These are phyloP conservation scores for Aphis craccivora DNA, from an alignment of 1,140 invertebrate species.

Conservation along the genomic window DNA sequence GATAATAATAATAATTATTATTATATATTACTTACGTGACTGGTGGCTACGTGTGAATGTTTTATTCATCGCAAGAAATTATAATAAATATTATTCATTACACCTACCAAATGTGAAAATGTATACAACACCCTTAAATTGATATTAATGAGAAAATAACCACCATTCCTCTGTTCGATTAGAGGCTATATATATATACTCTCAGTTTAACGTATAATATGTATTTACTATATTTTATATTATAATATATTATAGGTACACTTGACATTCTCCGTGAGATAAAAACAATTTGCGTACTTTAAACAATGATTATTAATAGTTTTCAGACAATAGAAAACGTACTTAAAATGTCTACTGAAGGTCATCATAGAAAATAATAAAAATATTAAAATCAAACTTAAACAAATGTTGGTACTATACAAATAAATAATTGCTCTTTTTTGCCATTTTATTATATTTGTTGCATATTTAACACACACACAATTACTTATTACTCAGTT, in stretches of 20 bases:
- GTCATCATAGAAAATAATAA: background rate
- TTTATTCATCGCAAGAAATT: constrained; percentile 29
- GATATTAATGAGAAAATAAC: background rate
- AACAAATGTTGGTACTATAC: background rate
- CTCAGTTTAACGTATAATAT: background rate
- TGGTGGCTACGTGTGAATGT: constrained; percentile 31
- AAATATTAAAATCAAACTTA: constrained; percentile 3
- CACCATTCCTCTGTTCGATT: background rate
- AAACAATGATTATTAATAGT: background rate
- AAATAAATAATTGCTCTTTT: background rate
- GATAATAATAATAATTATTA: background rate
- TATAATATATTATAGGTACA: background rate
- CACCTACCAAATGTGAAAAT: background rate
- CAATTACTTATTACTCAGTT: background rate
- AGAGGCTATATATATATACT: background rate
- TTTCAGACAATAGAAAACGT: background rate
- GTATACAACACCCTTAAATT: background rate
- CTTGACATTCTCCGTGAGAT: background rate
- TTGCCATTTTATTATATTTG: background rate
- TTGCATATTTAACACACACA: background rate
- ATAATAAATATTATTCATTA: background rate
- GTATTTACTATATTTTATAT: background rate
- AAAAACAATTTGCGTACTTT: background rate
- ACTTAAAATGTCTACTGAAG: background rate
- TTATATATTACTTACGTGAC: background rate